Base-by-base conservation (phyloP, 64 coral and sea anemone species). In the Montipora cactus region DNA sequence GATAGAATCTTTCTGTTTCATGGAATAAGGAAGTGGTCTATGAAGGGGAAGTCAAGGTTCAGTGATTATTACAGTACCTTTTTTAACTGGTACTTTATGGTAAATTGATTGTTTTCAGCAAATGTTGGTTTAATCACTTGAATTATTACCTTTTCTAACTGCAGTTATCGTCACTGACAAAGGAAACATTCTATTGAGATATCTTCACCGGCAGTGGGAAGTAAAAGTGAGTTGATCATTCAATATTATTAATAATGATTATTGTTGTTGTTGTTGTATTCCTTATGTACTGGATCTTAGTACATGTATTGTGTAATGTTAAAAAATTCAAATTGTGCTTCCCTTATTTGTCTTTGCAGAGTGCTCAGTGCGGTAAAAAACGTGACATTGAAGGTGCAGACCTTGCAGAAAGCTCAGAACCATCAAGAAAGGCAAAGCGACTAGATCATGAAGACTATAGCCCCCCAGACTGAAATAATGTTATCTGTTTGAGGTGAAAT, bases 201-300 rank as follows among this genome's bases (percentile, higher is more conserved):
- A 97, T 87, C 88, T 97, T 49, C 95, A 97, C 70, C 95, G 95
- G 49, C 95, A 97, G 59, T 97, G 95, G 95, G 95, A 97, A 89
- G 93, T 90, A 44, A 94, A 94, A 81, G 95, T 97, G 74, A 73
- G 89, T 55, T 57, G 53, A 11, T 57, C 53, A 57, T 57, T 57
- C 37, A 37, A 37, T 37, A 37, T 37, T 37, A 37, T 37, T 37
- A 37, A 37, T 2, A 37, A 37, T 37, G 37, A 37, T 37, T 37
- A 37, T 37, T 37, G 37, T 37, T 37, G 37, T 37, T 37, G 37
- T 37, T 2, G 1, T 1, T 1, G 2, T 37, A 37, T 37, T 37
- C 37, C 37, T 37, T 37, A 37, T 37, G 37, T 37, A 37, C 37
- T 2, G 37, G 37, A 37, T 37, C 37, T 37, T 37, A 37, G 37